Percentiles rank a stretch among this genome's conserved stretches.
Conservation (phyloP, 2,888 invertebrate genomes). For the Drosophila rellima region DNA sequence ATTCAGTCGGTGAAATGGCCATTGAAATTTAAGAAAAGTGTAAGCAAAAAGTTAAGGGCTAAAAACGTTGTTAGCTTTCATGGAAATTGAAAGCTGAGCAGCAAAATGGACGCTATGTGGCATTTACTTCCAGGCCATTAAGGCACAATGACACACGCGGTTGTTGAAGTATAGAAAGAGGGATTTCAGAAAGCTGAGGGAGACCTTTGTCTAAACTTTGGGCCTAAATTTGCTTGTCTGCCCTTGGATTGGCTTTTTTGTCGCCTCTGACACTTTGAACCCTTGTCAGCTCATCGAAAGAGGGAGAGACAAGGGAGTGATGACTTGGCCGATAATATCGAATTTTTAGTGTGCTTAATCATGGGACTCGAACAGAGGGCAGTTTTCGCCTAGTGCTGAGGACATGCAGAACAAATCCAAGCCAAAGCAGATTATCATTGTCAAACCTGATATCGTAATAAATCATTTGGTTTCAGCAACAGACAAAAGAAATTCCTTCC, state of each 20-base stretch:
- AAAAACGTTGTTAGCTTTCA: slow-evolving; percentile 51
- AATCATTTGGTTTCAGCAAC: slow-evolving; percentile 55
- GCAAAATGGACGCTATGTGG: slow-evolving; percentile 31
- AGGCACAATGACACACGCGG: slow-evolving; percentile 51
- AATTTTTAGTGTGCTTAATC: slow-evolving; percentile 51
- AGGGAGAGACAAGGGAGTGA: slow-evolving; percentile 11
- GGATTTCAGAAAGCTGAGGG: not conserved
- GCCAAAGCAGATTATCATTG: slow-evolving; percentile 56
- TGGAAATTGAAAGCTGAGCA: slow-evolving; percentile 50
- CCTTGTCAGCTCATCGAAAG: slow-evolving; percentile 49
- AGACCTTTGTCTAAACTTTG: slow-evolving; percentile 56
- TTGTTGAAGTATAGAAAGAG: not conserved
- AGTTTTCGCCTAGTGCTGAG: slow-evolving; percentile 24
- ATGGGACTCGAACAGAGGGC: slow-evolving; percentile 19
- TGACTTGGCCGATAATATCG: slow-evolving; percentile 58
- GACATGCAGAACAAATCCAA: slow-evolving; percentile 35
- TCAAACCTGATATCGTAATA: slow-evolving; percentile 61
- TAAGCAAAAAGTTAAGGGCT: slow-evolving; percentile 4
- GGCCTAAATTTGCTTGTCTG: slow-evolving; percentile 40
- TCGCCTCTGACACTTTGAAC: slow-evolving; percentile 58
- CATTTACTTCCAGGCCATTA: slow-evolving; percentile 61
- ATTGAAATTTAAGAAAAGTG: slow-evolving; percentile 1
- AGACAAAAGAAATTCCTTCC: not conserved
- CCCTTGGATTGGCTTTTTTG: slow-evolving; percentile 56
- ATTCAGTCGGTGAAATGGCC: slow-evolving; percentile 14